Percentiles rank a stretch among this genome's conserved stretches.
These are phyloP conservation scores for Cylindroiulus punctatus DNA, from an alignment of 2,888 invertebrate genomes.

Conservation along the genomic window DNA sequence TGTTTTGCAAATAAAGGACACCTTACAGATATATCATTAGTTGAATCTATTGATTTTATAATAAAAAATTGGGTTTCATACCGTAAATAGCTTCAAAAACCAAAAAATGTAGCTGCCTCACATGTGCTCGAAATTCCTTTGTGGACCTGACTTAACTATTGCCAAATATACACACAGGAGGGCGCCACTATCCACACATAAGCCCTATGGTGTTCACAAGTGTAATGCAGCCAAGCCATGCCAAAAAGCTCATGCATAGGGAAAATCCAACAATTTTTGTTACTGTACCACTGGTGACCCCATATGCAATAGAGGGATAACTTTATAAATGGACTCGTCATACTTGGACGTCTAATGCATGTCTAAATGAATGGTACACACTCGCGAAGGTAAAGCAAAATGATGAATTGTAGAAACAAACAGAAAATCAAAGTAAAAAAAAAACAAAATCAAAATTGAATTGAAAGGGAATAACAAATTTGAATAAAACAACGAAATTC, in stretches of 20 bases:
- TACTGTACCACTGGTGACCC: background rate
- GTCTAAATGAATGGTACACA: too few species aligned
- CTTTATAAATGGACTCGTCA: too few species aligned
- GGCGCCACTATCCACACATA: background rate
- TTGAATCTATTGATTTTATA: background rate
- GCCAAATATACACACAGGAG: background rate
- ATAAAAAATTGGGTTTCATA: background rate
- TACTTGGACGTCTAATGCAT: too few species aligned
- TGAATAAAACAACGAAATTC: too few species aligned
- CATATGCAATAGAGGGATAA: background rate
- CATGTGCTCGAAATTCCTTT: background rate
- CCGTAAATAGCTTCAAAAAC: background rate
- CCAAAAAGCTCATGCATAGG: background rate
- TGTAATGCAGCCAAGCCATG: background rate
- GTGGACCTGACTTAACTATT: background rate
- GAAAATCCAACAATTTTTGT: background rate
- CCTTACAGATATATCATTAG: background rate
- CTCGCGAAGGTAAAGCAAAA: too few species aligned
- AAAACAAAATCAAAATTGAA: too few species aligned
- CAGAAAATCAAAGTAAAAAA: too few species aligned
- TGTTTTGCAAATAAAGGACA: background rate
- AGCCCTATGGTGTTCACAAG: background rate
- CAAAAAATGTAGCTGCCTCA: background rate
- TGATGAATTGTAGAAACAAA: too few species aligned
- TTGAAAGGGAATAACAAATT: too few species aligned